Percentiles rank a stretch among this genome's conserved stretches.
These are phyloP conservation scores for Dromas ardeola DNA, from an alignment of 2,113 vertebrate species.

Conservation along the genomic window DNA sequence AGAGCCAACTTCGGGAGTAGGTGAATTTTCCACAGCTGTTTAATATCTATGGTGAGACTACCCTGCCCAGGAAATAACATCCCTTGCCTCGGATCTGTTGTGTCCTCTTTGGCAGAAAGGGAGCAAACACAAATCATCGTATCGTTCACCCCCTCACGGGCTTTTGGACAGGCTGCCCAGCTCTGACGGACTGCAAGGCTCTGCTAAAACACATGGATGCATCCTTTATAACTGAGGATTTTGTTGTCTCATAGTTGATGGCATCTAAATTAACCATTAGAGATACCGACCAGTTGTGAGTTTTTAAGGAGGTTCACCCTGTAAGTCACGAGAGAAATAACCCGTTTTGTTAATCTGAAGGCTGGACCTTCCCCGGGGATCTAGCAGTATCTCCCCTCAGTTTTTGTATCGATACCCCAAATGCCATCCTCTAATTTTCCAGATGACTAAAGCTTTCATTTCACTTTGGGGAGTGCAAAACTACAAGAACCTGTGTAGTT, in stretches of 20 bases:
- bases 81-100: neutral
- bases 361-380: neutral
- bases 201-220: neutral
- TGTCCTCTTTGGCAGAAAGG: neutral
- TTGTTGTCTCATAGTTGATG: neutral
- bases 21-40: neutral
- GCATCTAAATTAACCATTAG: neutral
- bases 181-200: neutral
- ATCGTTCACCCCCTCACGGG: fast-evolving
- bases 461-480: neutral
- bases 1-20: neutral
- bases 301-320: neutral
- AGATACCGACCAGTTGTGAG: neutral
- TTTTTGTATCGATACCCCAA: neutral
- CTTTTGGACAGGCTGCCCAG: neutral
- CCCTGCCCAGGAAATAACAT: neutral
- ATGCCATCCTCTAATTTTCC: neutral
- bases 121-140: neutral
- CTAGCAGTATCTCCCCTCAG: neutral
- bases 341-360: neutral
- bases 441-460: neutral
- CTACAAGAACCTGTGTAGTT: neutral
- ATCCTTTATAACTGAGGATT: neutral
- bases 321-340: neutral
- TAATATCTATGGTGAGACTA: neutral